Evolutionary conservation across 2,113 vertebrate species (phyloP).

Genomic region (Heterotilapia buettikoferi): DNA sequence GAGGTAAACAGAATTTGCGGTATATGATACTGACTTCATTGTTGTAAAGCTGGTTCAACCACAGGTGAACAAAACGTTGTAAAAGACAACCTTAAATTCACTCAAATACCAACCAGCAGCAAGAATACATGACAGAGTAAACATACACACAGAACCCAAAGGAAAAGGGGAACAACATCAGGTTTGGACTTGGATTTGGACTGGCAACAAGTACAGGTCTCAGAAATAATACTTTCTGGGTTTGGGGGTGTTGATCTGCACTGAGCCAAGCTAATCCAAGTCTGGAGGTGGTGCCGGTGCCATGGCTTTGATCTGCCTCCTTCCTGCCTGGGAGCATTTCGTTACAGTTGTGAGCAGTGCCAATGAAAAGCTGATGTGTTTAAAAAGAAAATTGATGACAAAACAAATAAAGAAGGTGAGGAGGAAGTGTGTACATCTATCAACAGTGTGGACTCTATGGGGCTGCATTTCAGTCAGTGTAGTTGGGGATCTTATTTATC

Average conservation of each 20-base stretch:
- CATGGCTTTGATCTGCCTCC: neutral
- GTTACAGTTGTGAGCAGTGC: neutral
- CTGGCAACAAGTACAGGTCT: neutral
- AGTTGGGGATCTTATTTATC: neutral
- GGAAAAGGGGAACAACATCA: neutral
- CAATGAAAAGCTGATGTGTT: neutral
- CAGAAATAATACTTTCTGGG: neutral
- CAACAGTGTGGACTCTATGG: neutral
- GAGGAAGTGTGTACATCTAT: neutral
- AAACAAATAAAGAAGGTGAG: neutral
- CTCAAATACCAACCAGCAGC: neutral
- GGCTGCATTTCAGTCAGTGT: neutral
- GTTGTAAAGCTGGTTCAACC: neutral
- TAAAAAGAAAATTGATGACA: neutral
- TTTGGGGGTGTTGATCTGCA: neutral
- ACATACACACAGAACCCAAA: neutral
- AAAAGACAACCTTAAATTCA: neutral
- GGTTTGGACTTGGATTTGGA: neutral
- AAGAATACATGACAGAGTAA: neutral
- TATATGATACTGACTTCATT: neutral
- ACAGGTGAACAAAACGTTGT: neutral
- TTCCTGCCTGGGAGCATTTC: neutral
- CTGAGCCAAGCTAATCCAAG: neutral
- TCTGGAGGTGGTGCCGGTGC: neutral
- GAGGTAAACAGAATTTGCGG: neutral